Evolutionary conservation across 1,140 invertebrate species (phyloP), one percentile per base, ranked within the genome.

Genomic region (Drusus annulatus): DNA sequence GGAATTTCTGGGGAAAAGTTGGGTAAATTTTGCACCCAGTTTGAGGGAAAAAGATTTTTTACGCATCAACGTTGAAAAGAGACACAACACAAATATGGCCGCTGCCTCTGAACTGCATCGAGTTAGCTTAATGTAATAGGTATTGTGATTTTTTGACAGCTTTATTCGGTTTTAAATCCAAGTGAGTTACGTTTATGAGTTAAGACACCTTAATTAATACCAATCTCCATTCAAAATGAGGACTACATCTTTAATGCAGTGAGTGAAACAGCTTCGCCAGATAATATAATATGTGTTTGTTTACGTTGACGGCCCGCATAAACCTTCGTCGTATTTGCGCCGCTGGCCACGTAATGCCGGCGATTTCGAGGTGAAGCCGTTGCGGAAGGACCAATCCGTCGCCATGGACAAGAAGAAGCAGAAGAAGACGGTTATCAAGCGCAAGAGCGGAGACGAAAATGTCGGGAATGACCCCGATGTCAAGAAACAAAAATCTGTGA

Each of bases 331-430:
- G 56, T 36, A 62, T 60, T 76, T 60, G 28, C 15, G 15, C 15
- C 8, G 15, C 10, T 63, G 7, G 10, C 75, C 51, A 45, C 36
- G 36, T 76, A 31, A 50, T 51, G 75, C 50, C 19, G 7, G 51
- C 58, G 51, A 62, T 62, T 60, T 19, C 58, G 13, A 56, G 56
- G 31, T 63, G 75, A 63, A 76, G 50, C 21, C 15, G 17, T 23
- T 25, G 21, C 80, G 83, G 84, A 84, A 80, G 81, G 17, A 50
- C 36, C 23, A 21, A 17, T 50, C 23, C 31, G 10, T 81, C 84
- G 85, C 87, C 86, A 90, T 90, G 89, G 89, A 90, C 85, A 90
- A 90, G 84, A 90, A 90, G 86, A 88, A 84, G 79, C 88, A 89
- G 77, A 89, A 89, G 84, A 90, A 87, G 85, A 87, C 85, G 80